phyloP scores from a whole-genome alignment of 30 jellyfish, hydroid and myxozoan species.

The Catostylus mosaicus region DNA sequence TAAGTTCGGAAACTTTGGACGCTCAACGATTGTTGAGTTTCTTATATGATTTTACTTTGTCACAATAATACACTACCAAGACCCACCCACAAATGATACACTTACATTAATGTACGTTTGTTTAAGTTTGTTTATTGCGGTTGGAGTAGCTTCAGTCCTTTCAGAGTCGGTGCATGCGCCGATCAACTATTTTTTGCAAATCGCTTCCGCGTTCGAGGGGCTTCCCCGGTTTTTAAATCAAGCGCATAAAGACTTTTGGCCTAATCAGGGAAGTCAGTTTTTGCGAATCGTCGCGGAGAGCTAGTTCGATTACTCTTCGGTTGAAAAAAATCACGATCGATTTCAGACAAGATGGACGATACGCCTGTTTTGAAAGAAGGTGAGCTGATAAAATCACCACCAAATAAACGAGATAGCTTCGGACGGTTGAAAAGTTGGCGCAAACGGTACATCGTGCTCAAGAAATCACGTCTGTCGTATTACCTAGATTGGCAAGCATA shows the following conservation, averaged over 20 bases:
- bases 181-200: background rate
- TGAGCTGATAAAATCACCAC: conserved; percentile 37
- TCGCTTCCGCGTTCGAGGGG: background rate
- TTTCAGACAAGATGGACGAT: background rate
- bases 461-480: background rate
- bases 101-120: background rate
- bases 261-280: background rate
- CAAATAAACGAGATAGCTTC: conserved; percentile 5
- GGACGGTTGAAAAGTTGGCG: conserved; percentile 51
- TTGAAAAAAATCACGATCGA: background rate
- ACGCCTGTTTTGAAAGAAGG: conserved; percentile 24
- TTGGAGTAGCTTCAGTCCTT: background rate
- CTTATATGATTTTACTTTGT: too few relatives aligned
- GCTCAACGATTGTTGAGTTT: too few relatives aligned
- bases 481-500: conserved; percentile 10
- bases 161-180: background rate
- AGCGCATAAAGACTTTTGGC: background rate
- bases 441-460: conserved; percentile 23
- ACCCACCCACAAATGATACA: background rate
- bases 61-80: background rate
- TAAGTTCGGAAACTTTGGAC: too few relatives aligned
- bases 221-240: background rate
- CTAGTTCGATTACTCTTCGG: background rate
- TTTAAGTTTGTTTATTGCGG: background rate
- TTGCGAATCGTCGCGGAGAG: background rate